Conservation (phyloP, 1,140 invertebrate species). For the Calephelis nemesis region DNA sequence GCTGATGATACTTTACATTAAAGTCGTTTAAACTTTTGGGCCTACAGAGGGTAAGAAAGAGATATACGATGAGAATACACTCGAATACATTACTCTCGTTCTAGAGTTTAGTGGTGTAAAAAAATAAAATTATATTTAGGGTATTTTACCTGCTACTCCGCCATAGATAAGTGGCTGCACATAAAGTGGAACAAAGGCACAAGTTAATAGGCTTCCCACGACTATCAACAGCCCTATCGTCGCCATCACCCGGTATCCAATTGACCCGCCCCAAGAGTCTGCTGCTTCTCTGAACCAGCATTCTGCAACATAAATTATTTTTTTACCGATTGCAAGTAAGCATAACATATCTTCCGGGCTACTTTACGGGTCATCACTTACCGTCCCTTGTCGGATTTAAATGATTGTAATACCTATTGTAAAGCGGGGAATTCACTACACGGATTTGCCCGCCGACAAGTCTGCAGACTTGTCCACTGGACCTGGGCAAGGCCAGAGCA, state of each 20-base stretch:
- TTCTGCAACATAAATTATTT: conserved; percentile 49
- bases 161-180: conserved; percentile 60
- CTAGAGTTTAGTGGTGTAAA: neutral
- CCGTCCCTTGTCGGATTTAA: too few relatives aligned
- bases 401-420: too few relatives aligned
- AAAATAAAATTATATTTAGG: neutral
- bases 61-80: too few relatives aligned
- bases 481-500: too few relatives aligned
- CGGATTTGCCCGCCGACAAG: too few relatives aligned
- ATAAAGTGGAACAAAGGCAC: conserved; percentile 48
- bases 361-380: too few relatives aligned
- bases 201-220: conserved; percentile 47
- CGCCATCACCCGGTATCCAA: conserved; percentile 62
- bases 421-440: too few relatives aligned
- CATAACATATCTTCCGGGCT: too few relatives aligned
- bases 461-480: too few relatives aligned
- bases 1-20: too few relatives aligned
- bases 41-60: too few relatives aligned
- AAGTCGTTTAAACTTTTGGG: too few relatives aligned
- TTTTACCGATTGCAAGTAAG: neutral
- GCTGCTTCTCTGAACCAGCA: conserved; percentile 73
- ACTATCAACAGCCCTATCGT: conserved; percentile 51
- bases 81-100: neutral
- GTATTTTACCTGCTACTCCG: conserved; percentile 54
- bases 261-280: conserved; percentile 66